Conservation (phyloP, 2,113 vertebrate species). For the Ammospiza nelsoni region DNA sequence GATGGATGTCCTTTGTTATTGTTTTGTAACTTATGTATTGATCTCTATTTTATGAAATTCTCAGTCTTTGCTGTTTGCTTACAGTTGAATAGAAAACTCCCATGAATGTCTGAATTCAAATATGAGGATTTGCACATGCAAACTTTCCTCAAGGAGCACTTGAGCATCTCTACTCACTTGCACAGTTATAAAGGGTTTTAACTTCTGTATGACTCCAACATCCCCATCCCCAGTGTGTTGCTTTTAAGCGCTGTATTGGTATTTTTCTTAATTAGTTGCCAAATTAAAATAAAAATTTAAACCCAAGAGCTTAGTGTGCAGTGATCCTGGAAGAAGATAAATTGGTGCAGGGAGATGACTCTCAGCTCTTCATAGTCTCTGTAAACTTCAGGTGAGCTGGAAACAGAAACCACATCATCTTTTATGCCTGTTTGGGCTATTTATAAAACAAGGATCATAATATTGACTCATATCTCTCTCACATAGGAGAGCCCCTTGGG, state of each 20-base stretch:
- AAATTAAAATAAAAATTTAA: neutral
- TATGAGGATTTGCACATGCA: neutral
- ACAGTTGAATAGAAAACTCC: neutral
- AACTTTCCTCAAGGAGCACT: neutral
- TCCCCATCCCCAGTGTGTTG: neutral
- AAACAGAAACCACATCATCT: neutral
- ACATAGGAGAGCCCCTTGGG: neutral
- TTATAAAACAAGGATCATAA: neutral
- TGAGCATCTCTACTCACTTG: neutral
- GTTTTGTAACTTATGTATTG: conserved; percentile 44
- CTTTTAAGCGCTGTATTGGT: neutral
- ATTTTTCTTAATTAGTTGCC: neutral
- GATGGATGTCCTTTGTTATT: conserved; percentile 28
- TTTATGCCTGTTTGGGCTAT: neutral
- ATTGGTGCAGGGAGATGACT: neutral
- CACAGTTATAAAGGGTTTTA: neutral
- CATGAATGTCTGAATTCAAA: neutral
- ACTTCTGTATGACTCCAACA: neutral
- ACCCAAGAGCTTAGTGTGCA: neutral
- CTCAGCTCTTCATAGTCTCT: neutral
- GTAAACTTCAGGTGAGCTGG: neutral
- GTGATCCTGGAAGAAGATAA: neutral
- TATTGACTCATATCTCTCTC: neutral
- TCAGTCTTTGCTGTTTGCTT: neutral
- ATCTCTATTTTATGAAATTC: neutral